Evolutionary conservation across 2,888 invertebrate genomes (phyloP).

Genomic region (Eupithecia subfuscata): DNA sequence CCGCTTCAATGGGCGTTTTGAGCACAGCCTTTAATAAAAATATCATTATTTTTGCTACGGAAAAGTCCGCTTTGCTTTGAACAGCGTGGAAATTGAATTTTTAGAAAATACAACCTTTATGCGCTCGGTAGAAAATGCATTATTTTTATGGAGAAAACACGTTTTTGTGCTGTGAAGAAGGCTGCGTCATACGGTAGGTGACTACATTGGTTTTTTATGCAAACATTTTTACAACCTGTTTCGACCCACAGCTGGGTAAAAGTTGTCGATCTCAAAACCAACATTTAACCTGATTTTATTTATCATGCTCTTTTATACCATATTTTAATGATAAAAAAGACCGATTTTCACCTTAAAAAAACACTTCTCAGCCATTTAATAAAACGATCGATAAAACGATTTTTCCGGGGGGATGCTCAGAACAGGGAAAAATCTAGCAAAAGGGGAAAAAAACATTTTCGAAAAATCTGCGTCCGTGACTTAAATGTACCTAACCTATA

Average conservation of each 20-base stretch:
- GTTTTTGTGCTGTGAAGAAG: neutral
- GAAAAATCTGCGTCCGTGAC: no score
- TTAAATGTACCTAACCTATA: no score
- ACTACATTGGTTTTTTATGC: neutral
- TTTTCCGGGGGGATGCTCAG: no score
- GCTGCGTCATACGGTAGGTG: neutral
- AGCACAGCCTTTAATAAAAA: conserved; percentile 34
- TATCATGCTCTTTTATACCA: neutral
- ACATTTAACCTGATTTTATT: neutral
- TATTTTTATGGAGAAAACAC: conserved; percentile 8
- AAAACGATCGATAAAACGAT: no score
- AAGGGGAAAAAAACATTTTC: no score
- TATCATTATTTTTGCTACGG: conserved; percentile 34
- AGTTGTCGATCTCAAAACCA: neutral
- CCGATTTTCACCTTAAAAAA: no score
- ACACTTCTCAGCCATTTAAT: no score
- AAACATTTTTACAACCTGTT: neutral
- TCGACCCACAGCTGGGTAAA: neutral
- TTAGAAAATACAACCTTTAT: conserved; percentile 8
- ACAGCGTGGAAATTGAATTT: conserved; percentile 19
- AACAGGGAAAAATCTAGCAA: no score
- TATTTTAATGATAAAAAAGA: neutral
- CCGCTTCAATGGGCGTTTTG: conserved; percentile 51
- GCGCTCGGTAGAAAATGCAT: conserved; percentile 15
- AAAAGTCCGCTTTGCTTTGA: conserved; percentile 16